Conservation (phyloP, 2,888 invertebrate species). For the Trypoxylon attenuatum region DNA sequence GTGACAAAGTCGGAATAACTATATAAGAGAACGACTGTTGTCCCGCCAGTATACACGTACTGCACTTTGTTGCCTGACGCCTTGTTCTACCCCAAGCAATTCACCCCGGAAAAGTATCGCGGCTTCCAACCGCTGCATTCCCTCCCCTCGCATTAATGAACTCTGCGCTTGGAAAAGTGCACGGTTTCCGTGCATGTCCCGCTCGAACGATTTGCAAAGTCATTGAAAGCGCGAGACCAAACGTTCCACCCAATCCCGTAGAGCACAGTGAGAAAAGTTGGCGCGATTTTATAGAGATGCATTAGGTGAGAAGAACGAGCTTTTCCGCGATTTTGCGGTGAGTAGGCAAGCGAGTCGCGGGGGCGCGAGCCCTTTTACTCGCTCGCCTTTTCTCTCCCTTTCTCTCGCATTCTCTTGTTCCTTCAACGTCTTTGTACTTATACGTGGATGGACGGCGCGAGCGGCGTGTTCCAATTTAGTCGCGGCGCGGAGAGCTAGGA, state of each 20-base stretch:
- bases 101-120: neutral
- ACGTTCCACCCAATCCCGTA: too few relatives aligned
- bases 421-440: constrained; percentile 3
- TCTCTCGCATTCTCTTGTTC: constrained; percentile 8
- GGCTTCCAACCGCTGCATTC: too few relatives aligned
- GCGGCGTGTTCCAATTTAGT: constrained; percentile 63
- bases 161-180: too few relatives aligned
- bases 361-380: constrained; percentile 25
- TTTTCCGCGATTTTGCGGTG: neutral
- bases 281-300: neutral
- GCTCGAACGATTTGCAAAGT: too few relatives aligned
- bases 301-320: neutral
- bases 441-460: constrained; percentile 21
- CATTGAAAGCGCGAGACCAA: neutral
- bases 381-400: constrained; percentile 5
- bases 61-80: too few relatives aligned
- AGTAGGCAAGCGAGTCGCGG: constrained; percentile 3
- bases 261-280: too few relatives aligned
- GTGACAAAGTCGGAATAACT: constrained; percentile 43
- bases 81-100: too few relatives aligned
- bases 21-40: constrained; percentile 48
- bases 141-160: too few relatives aligned
- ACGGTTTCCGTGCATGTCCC: too few relatives aligned
- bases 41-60: neutral
- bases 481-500: constrained; percentile 23